Conservation (phyloP, 1,140 invertebrate genomes). For the Drosophila jambulina region DNA sequence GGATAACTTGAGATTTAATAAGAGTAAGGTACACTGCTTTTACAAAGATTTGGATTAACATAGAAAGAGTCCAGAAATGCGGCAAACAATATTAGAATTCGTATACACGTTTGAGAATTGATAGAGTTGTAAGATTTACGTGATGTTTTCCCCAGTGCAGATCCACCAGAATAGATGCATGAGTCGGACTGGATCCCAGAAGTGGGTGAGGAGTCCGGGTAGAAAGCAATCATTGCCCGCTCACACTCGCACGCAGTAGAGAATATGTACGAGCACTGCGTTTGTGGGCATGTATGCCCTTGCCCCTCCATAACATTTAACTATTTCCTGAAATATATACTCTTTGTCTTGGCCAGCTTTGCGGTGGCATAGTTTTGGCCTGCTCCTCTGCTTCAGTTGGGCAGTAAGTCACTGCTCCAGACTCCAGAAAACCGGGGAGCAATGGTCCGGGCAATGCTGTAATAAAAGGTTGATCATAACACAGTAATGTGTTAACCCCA, state of each 20-base stretch:
- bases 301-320: slow-evolving; percentile 44
- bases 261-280: slow-evolving; percentile 6
- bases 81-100: not conserved
- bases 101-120: not conserved
- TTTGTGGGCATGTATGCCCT: slow-evolving; percentile 11
- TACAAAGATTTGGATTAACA: not conserved
- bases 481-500: not conserved
- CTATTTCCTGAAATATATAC: slow-evolving; percentile 53
- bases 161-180: slow-evolving; percentile 19
- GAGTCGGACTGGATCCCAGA: slow-evolving; percentile 4
- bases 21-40: not conserved
- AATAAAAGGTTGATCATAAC: slow-evolving; percentile 44
- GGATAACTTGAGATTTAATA: not conserved
- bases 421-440: slow-evolving; percentile 17
- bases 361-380: slow-evolving; percentile 48
- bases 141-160: slow-evolving; percentile 1
- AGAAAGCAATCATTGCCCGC: slow-evolving; percentile 46
- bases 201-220: slow-evolving; percentile 10
- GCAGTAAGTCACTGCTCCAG: slow-evolving; percentile 36
- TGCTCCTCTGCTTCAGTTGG: slow-evolving; percentile 21
- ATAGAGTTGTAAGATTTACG: not conserved
- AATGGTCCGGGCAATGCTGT: slow-evolving; percentile 33
- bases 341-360: slow-evolving; percentile 41
- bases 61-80: not conserved
- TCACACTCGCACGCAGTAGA: slow-evolving; percentile 1